Percentiles rank a stretch among this genome's conserved stretches.
These are phyloP conservation scores for Littorina saxatilis DNA, from an alignment of 1,140 invertebrate species.

Conservation along the genomic window DNA sequence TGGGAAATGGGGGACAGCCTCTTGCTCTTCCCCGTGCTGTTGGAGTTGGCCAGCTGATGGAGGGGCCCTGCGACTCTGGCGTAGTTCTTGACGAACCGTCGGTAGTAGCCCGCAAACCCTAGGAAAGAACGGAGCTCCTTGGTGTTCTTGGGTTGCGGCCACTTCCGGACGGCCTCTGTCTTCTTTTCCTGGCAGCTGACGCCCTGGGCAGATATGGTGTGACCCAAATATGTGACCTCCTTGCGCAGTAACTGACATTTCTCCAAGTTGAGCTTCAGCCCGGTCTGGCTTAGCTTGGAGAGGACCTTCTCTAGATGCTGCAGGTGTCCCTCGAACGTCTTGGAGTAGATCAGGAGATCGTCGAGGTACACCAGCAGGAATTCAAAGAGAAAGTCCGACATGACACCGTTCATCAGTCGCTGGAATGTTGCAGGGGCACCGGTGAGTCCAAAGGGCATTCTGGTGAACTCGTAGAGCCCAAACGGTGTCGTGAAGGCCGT, in stretches of 20 bases:
- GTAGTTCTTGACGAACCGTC: too few species aligned
- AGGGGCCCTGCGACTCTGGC: too few species aligned
- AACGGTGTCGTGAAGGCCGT: not conserved
- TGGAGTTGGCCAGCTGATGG: conserved; percentile 35
- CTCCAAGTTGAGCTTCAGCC: conserved; percentile 74
- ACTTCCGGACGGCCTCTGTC: conserved; percentile 56
- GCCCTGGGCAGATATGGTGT: conserved; percentile 57
- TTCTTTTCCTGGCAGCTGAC: conserved; percentile 60
- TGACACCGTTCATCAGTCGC: not conserved
- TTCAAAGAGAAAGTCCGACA: not conserved
- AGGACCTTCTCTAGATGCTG: conserved; percentile 43
- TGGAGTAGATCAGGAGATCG: conserved; percentile 33
- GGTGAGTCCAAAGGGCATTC: conserved; percentile 2
- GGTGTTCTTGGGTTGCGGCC: too few species aligned
- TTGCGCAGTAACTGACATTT: conserved; percentile 75
- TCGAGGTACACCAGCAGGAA: conserved; percentile 11
- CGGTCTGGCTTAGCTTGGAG: conserved; percentile 35
- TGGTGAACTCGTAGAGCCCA: conserved; percentile 12
- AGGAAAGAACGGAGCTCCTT: too few species aligned
- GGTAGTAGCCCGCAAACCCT: too few species aligned
- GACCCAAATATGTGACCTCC: conserved; percentile 57
- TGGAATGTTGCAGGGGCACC: not conserved
- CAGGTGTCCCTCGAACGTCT: conserved; percentile 31
- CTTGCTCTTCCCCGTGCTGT: not conserved
- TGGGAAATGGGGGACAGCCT: not conserved